Evolutionary conservation across 1,140 invertebrate species (phyloP).

Genomic region (Neodiprion lecontei): DNA sequence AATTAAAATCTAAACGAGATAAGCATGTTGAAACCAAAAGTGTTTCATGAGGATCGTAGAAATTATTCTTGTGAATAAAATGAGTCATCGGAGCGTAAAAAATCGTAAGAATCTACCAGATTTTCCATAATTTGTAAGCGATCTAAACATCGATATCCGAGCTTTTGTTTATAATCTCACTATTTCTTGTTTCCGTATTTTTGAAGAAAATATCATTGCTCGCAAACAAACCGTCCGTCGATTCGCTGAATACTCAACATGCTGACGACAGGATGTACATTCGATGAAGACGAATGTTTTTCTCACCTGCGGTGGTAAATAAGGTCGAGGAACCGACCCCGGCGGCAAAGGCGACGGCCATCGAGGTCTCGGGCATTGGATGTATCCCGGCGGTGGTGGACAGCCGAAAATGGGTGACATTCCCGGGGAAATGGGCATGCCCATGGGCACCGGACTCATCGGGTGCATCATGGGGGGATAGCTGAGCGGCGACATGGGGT

Average conservation of each 20-base stretch:
- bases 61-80: too few relatives aligned
- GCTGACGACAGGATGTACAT: conserved; percentile 52
- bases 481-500: conserved; percentile 47
- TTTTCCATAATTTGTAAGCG: too few relatives aligned
- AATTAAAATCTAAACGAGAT: too few relatives aligned
- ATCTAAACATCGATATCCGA: too few relatives aligned
- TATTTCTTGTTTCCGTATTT: too few relatives aligned
- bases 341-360: conserved; percentile 65
- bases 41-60: too few relatives aligned
- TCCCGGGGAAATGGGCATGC: conserved; percentile 55
- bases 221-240: conserved; percentile 11
- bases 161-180: too few relatives aligned
- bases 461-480: conserved; percentile 51
- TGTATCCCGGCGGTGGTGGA: conserved; percentile 51
- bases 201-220: conserved; percentile 23
- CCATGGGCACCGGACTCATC: conserved; percentile 56
- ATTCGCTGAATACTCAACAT: conserved; percentile 30
- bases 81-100: too few relatives aligned
- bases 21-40: too few relatives aligned
- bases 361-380: conserved; percentile 69
- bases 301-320: conserved; percentile 54
- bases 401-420: conserved; percentile 55
- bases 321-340: conserved; percentile 52
- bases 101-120: too few relatives aligned
- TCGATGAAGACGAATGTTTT: conserved; percentile 52